Evolutionary conservation across 2,888 invertebrate genomes (phyloP).

Genomic region (Pteria penguin): DNA sequence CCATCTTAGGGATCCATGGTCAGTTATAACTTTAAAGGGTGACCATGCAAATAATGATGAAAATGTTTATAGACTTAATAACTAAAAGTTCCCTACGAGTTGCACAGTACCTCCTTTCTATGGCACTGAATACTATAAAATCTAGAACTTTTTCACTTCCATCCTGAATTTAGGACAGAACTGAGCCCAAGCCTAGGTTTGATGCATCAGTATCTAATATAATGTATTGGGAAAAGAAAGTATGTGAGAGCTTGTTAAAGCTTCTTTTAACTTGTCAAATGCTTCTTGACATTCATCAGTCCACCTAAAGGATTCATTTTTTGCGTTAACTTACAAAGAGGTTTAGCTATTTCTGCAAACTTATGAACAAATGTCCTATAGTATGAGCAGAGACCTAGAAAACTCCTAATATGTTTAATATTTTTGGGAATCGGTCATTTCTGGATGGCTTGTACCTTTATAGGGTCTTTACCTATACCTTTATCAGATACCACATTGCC

Average conservation of each 20-base stretch:
- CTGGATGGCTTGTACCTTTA: background rate
- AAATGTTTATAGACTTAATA: constrained; percentile 38
- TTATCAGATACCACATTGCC: too few relatives aligned
- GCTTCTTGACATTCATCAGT: constrained; percentile 35
- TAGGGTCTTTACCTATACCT: too few relatives aligned
- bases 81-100: constrained; percentile 48
- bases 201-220: constrained; percentile 46
- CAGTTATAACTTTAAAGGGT: background rate
- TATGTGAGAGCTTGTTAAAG: constrained; percentile 37
- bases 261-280: constrained; percentile 40
- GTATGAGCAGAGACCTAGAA: constrained; percentile 33
- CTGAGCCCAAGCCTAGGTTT: constrained; percentile 23
- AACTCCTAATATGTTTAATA: constrained; percentile 33
- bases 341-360: constrained; percentile 29
- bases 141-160: constrained; percentile 31
- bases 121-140: constrained; percentile 33
- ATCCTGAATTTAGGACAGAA: constrained; percentile 41
- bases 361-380: constrained; percentile 30
- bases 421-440: constrained; percentile 11
- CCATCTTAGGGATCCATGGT: constrained; percentile 9
- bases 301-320: constrained; percentile 34
- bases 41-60: constrained; percentile 37
- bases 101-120: constrained; percentile 43
- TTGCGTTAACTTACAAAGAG: constrained; percentile 33
- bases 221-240: constrained; percentile 34